Percentiles rank a stretch among this genome's conserved stretches.
Conservation (phyloP, 2,797 vertebrate genomes). For the Mus spretus region DNA sequence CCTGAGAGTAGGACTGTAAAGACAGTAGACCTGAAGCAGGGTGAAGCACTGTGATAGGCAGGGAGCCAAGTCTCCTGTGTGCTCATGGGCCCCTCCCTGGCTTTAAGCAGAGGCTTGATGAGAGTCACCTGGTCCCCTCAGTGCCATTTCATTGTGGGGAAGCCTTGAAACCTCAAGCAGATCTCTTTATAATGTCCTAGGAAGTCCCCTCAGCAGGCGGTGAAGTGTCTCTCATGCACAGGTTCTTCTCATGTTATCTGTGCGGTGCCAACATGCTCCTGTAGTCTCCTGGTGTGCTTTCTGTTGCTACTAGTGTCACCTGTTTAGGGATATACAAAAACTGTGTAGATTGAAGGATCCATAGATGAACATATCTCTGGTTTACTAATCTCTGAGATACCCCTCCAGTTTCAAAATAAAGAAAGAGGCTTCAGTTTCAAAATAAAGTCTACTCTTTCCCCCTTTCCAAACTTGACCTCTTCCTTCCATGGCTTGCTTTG, state of each 20-base stretch:
- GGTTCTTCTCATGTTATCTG: background rate
- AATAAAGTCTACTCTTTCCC: background rate
- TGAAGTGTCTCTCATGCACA: background rate
- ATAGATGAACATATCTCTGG: background rate
- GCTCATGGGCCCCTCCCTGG: background rate
- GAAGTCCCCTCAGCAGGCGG: background rate
- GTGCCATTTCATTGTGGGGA: background rate
- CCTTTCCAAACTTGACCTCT: slow-evolving; percentile 33
- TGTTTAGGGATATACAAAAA: background rate
- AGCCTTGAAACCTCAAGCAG: background rate
- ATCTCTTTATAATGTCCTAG: background rate
- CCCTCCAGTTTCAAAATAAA: background rate
- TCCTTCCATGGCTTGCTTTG: background rate
- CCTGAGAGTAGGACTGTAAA: background rate
- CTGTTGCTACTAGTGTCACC: background rate
- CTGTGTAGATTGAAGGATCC: background rate
- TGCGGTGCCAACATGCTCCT: background rate
- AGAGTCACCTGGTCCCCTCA: background rate
- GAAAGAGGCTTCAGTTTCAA: background rate
- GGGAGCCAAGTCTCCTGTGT: background rate
- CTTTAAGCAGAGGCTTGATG: background rate
- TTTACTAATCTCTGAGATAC: background rate
- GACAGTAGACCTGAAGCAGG: background rate
- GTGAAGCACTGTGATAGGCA: background rate
- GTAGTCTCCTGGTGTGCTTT: background rate